Evolutionary conservation across 2,888 invertebrate genomes (phyloP).

Genomic region (Amorpha juglandis): DNA sequence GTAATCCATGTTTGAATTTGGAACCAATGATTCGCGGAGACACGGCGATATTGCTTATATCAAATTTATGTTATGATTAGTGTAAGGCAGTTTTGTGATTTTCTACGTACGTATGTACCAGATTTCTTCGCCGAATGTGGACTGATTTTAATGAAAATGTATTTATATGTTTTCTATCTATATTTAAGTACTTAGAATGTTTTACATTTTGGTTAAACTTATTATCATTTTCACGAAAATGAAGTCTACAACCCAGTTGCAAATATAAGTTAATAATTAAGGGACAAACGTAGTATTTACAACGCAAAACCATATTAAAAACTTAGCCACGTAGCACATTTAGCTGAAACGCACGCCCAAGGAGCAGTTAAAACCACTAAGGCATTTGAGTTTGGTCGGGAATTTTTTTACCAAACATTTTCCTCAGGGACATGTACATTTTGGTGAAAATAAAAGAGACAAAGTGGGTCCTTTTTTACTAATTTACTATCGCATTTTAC

Average conservation of each 20-base stretch:
- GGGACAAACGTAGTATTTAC: not conserved
- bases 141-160: too few species aligned
- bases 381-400: not conserved
- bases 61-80: not conserved
- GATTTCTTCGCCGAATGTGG: too few species aligned
- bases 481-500: constrained; percentile 6
- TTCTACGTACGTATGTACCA: too few species aligned
- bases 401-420: not conserved
- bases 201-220: too few species aligned
- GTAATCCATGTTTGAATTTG: constrained; percentile 3
- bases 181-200: too few species aligned
- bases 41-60: not conserved
- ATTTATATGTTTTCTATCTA: too few species aligned
- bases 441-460: constrained; percentile 14
- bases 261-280: not conserved
- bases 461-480: constrained; percentile 6
- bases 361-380: constrained; percentile 7
- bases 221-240: not conserved
- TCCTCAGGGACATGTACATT: constrained; percentile 9
- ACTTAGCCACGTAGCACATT: not conserved
- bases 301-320: not conserved
- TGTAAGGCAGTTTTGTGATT: not conserved
- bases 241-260: not conserved
- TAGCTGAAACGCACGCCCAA: constrained; percentile 1
- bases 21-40: not conserved